Conservation (phyloP, 2,888 invertebrate species). For the Mantis religiosa region DNA sequence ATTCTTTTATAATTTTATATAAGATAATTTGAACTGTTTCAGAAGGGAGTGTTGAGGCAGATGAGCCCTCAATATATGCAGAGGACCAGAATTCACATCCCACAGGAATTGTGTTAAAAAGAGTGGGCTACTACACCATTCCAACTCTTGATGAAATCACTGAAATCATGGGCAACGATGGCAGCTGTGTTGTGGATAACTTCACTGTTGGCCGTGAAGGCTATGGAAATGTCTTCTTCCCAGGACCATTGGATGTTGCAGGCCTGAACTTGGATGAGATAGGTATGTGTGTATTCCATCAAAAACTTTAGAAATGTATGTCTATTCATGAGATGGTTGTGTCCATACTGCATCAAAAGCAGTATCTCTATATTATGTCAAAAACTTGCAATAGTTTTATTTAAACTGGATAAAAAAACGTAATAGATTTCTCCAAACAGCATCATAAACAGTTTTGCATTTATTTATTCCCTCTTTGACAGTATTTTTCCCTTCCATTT, state of each 20-base stretch:
- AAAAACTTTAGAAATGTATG: no score
- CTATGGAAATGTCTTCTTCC: slow-evolving; percentile 86
- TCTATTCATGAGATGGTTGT: slow-evolving; percentile 77
- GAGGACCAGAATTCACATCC: slow-evolving; percentile 54
- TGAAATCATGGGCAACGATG: slow-evolving; percentile 66
- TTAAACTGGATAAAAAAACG: no score
- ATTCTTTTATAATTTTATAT: no score
- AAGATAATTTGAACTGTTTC: neutral
- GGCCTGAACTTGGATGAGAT: slow-evolving; percentile 82
- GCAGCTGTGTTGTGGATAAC: slow-evolving; percentile 77
- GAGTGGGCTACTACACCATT: slow-evolving; percentile 87
- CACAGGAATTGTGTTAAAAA: slow-evolving; percentile 69
- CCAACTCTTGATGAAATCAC: slow-evolving; percentile 79
- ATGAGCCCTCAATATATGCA: slow-evolving; percentile 22
- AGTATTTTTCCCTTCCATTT: no score
- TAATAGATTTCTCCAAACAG: no score
- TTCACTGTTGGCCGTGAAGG: slow-evolving; percentile 85
- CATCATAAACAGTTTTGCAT: no score
- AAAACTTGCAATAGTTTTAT: no score
- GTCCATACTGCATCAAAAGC: slow-evolving; percentile 26
- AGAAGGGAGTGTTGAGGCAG: slow-evolving; percentile 23
- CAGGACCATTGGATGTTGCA: slow-evolving; percentile 78
- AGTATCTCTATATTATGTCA: no score
- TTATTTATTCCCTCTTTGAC: no score
- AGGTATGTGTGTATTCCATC: slow-evolving; percentile 54